A percentile compares a stretch with the other conserved stretches of the same genome.
Conservation (phyloP, 2,113 vertebrate genomes). For the Cebidichthys violaceus region DNA sequence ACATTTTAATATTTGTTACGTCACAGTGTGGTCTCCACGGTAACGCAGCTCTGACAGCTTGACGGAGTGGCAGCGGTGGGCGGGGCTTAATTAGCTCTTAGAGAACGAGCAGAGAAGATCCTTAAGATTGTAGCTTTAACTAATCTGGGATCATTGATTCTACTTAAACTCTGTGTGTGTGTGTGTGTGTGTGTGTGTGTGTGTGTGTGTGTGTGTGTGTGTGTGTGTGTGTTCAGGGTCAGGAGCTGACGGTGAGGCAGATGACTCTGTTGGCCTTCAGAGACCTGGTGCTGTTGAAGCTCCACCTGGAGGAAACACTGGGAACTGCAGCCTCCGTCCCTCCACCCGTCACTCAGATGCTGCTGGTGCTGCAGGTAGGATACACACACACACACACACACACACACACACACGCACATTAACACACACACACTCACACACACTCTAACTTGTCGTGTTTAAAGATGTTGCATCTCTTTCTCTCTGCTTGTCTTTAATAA, state of each 20-base stretch:
- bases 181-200: not conserved
- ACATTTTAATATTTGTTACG: too few species aligned
- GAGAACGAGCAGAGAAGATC: not conserved
- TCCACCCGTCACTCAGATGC: slow-evolving; percentile 91
- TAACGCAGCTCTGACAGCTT: not conserved
- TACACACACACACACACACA: not conserved
- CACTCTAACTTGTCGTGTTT: too few species aligned
- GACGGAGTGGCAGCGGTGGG: not conserved
- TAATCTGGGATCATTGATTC: not conserved
- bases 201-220: not conserved
- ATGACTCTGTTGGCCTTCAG: slow-evolving; percentile 94
- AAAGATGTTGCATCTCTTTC: too few species aligned
- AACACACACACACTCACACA: not conserved
- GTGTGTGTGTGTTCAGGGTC: slow-evolving; percentile 83
- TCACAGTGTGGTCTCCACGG: not conserved
- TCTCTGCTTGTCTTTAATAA: too few species aligned
- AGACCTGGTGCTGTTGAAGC: slow-evolving; percentile 91
- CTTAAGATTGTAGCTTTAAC: not conserved
- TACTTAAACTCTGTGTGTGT: not conserved
- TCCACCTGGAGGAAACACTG: slow-evolving; percentile 87
- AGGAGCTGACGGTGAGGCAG: slow-evolving; percentile 95
- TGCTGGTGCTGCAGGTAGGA: slow-evolving; percentile 91
- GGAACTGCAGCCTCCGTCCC: slow-evolving; percentile 80
- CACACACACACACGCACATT: not conserved
- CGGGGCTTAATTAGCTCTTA: not conserved